A percentile compares a stretch with the other conserved stretches of the same genome.
These are phyloP conservation scores for human (Homo sapiens) DNA, from an alignment of 2,113 vertebrate genomes.

Conservation along the genomic window GRCh38 chr13:91994001-91994500, in stretches of 20 bases:
- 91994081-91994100: slow-evolving; percentile 5
- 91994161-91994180: background rate
- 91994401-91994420: background rate
- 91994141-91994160: background rate
- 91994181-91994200: background rate
- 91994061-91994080: slow-evolving; percentile 8
- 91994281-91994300: background rate
- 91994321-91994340: background rate
- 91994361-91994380: background rate
- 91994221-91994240: background rate
- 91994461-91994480: background rate
- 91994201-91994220: background rate
- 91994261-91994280: background rate
- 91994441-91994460: background rate
- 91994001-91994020: slow-evolving; percentile 53
- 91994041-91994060: slow-evolving; percentile 33
- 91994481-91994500: background rate
- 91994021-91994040: slow-evolving; percentile 46
- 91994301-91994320: background rate
- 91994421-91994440: background rate
- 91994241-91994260: background rate
- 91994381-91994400: background rate
- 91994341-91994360: background rate
- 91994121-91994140: background rate
- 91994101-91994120: background rate